These are phyloP conservation scores for Callipepla californica DNA, from an alignment of 2,113 vertebrate genomes.

Conservation along the genomic window DNA sequence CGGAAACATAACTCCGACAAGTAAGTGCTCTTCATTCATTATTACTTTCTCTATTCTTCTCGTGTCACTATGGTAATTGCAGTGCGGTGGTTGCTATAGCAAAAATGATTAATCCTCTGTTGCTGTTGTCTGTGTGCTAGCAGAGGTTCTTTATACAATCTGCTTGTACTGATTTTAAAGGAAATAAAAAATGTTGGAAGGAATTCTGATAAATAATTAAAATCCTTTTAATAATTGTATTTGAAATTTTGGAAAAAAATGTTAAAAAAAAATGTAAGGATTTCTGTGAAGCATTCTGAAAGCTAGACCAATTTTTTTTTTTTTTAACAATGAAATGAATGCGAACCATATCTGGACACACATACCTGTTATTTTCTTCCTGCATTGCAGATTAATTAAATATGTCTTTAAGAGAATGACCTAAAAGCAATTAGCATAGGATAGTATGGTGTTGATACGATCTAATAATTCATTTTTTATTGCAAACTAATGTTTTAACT, in stretches of 20 bases:
- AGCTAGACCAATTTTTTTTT: neutral
- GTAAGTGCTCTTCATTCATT: conserved; percentile 53
- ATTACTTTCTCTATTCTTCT: conserved; percentile 43
- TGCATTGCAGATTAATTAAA: neutral
- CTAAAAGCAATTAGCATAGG: neutral
- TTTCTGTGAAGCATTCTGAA: neutral
- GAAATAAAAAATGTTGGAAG: conserved; percentile 53
- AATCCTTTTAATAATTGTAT: neutral
- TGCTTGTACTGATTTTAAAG: conserved; percentile 5
- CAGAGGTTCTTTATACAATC: conserved; percentile 38
- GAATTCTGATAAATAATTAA: conserved; percentile 49
- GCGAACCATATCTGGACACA: neutral
- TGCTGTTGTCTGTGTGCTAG: conserved; percentile 47
- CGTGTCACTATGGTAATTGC: conserved; percentile 64
- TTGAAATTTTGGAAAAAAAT: neutral
- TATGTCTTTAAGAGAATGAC: neutral
- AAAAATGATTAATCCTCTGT: conserved; percentile 60
- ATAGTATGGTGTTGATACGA: neutral
- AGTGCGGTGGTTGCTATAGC: conserved; percentile 68
- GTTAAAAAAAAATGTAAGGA: neutral
- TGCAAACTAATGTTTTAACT: neutral
- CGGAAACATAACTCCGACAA: conserved; percentile 50
- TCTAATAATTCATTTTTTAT: neutral
- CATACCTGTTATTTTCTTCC: neutral
- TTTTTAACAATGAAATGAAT: neutral